Base-by-base conservation (phyloP, 2,797 vertebrate species). In the Limnodromus scolopaceus region DNA sequence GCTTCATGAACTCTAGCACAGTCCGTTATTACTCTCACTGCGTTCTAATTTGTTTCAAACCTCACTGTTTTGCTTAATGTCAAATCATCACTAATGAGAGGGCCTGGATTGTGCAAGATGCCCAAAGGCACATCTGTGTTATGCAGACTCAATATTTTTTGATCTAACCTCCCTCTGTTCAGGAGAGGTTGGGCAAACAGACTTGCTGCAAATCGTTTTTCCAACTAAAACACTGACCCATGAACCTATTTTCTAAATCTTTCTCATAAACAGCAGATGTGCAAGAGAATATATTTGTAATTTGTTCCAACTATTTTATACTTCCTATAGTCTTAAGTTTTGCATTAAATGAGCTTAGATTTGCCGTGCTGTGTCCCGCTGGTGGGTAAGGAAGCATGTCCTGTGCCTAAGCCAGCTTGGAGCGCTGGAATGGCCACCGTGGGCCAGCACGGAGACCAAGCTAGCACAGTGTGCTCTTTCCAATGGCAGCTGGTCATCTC, bases 41-140 rank as follows among this genome's bases (percentile, higher is more conserved):
- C 14, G 30, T 80, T 81, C 48, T 58, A 70, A 92, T 93, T 95
- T 90, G 46, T 90, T 90, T 76, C 80, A 87, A 82, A 41, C 24
- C 39, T 51, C 27, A 23, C 49, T 74, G 43, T 48, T 84, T 91
- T 60, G 11, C 41, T 77, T 74, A 48, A 10, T 18, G 28, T 77
- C 68, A 46, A 5, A 34, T 70, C 34, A 58, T 68, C 51, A 3
- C 30, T 80, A 68, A 30, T 49, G 48, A 84, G 51, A 83, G 28
- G 49, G 43, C 27, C 22, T 58, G 48, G 11, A 41, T 83, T 92
- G 57, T 58, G 53, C 70, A 89, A 89, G 71, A 54, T 43, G 57
- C 84, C 68, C 60, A 63, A 71, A 74, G 88, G 80, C 66, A 34
- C 30, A 27, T 87, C 66, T 66, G 6, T 24, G 91, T 70, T 27